Percentiles rank a stretch among this genome's conserved stretches.
Evolutionary conservation across 2,113 vertebrate species (phyloP).

Genomic region (Spheniscus mendiculus): DNA sequence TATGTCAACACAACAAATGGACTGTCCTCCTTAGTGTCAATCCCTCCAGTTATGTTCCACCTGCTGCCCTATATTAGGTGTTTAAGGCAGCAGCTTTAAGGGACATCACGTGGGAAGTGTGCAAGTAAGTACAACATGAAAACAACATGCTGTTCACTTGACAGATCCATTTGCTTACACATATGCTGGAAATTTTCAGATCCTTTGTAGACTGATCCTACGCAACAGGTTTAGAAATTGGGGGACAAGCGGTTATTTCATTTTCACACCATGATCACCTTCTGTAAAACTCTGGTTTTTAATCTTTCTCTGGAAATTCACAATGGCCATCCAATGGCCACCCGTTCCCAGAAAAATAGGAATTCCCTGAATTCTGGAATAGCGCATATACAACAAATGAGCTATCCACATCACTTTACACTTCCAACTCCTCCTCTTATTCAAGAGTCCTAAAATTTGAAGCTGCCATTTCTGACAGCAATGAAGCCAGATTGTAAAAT

Average conservation of each 20-base stretch:
- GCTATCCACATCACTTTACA: not conserved
- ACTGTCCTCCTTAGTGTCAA: not conserved
- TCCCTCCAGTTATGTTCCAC: constrained; percentile 6
- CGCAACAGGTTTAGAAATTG: not conserved
- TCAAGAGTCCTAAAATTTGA: not conserved
- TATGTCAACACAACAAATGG: constrained; percentile 42
- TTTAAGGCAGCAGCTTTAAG: constrained; percentile 9
- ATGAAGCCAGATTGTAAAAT: not conserved
- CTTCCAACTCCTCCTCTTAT: not conserved
- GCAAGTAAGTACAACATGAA: not conserved
- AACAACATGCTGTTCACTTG: not conserved
- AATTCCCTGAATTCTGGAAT: not conserved
- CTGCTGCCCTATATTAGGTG: not conserved
- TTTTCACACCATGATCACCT: fast-evolving
- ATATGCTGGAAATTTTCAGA: not conserved
- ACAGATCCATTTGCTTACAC: not conserved
- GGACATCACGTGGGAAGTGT: not conserved
- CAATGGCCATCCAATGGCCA: fast-evolving
- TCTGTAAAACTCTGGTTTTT: not conserved
- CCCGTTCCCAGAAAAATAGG: not conserved
- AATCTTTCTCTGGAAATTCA: not conserved
- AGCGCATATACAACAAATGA: not conserved
- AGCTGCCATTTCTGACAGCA: not conserved
- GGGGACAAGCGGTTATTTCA: not conserved
- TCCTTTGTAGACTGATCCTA: not conserved